These are phyloP conservation scores for Notoglanidium macrostoma DNA, from an alignment of 2,797 vertebrate species.

Conservation along the genomic window DNA sequence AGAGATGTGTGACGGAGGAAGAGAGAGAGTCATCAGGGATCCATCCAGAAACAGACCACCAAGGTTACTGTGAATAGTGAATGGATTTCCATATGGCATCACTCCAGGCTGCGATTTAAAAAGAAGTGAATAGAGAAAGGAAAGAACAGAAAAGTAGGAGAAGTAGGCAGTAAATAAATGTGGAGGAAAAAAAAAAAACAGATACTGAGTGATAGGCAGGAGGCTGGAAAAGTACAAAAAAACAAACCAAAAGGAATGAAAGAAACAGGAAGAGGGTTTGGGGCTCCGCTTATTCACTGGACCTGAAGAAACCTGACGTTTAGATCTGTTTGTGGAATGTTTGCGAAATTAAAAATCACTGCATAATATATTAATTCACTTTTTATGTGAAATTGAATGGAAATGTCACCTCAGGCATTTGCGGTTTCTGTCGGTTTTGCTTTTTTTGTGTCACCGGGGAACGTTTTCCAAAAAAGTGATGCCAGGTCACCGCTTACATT, in stretches of 20 bases:
- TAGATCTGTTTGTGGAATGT: background rate
- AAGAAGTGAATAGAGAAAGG: background rate
- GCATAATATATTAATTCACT: background rate
- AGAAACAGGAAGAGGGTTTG: background rate
- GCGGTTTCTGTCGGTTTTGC: background rate
- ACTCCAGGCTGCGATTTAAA: conserved; percentile 4
- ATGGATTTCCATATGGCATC: conserved; percentile 1
- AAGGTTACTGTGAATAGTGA: conserved; percentile 19
- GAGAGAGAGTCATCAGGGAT: background rate
- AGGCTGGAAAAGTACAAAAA: background rate
- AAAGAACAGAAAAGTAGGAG: background rate
- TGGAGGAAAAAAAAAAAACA: conserved; percentile 37
- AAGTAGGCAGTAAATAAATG: conserved; percentile 19
- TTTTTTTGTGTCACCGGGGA: background rate
- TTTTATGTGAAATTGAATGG: background rate
- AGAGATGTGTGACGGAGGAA: background rate
- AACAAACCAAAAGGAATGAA: background rate
- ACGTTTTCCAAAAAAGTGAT: background rate
- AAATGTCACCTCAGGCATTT: background rate
- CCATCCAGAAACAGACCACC: conserved; percentile 18
- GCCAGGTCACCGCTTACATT: background rate
- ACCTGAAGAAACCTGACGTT: background rate
- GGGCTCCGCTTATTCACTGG: background rate
- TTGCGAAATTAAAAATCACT: background rate
- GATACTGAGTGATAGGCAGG: conserved; percentile 6